Evolutionary conservation across 2,888 invertebrate genomes (phyloP), one percentile per base, ranked within the genome.

Genomic region (Limenitis camilla): DNA sequence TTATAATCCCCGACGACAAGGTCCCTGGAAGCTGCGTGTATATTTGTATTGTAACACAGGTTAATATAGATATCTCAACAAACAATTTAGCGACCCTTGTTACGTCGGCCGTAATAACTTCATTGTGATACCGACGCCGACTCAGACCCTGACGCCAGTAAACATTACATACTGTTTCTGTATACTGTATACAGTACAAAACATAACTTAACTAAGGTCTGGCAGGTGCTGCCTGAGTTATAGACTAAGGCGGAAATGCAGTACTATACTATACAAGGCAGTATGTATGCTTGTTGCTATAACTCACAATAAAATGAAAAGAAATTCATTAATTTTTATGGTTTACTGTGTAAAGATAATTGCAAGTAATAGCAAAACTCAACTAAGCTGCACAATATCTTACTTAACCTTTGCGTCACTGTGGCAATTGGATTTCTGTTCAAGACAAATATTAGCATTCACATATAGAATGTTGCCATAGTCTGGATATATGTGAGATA

Each of bases 31-130:
- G 46, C 46, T 47, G 38, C 53, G 53, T 49, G 19, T 49, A 55
- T 46, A 49, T 53, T 55, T 55, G 43, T 42, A 42, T 41, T 43
- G 40, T 53, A 49, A 59, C 52, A 39, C 50, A 56, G 58, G 56
- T 58, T 63, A 60, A 63, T 58, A 61, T 59, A 63, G 59, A 58
- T 61, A 63, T 63, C 55, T 59, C 53, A 54, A 55, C 59, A 53
- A 58, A 61, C 53, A 59, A 61, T 55, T 59, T 57, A 52, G 59
- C 56, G 58, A 63, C 62, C 62, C 62, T 60, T 59, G 62, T 63
- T 60, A 62, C 52, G 50, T 52, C 53, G 55, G 52, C 59, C 58
- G 59, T 61, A 59, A 62, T 60, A 59, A 61, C 60, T 61, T 59
- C 55, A 63, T 61, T 61, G 55, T 58, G 54, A 60, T 58, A 55